These are phyloP conservation scores for Protophormia terraenovae DNA, from an alignment of 2,888 invertebrate species.

Conservation along the genomic window DNA sequence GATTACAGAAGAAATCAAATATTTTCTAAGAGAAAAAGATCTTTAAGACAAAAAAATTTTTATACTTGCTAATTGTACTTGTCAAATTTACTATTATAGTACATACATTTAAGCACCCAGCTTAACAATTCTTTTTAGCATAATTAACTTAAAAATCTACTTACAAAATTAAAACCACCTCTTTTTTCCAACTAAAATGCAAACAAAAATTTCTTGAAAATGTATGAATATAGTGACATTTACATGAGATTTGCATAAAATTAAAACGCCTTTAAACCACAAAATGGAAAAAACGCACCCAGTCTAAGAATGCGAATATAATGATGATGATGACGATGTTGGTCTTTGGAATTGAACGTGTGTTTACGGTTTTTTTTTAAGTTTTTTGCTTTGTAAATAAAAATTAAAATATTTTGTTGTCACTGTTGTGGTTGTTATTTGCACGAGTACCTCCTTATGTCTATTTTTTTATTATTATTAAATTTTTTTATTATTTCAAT, in stretches of 20 bases:
- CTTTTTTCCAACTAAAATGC: not conserved
- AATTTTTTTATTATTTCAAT: conserved; percentile 26
- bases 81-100: no score
- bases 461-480: not conserved
- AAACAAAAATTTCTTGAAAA: not conserved
- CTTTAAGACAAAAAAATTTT: no score
- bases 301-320: conserved; percentile 33
- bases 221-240: not conserved
- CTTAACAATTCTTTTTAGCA: not conserved
- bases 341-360: not conserved
- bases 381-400: not conserved
- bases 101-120: no score
- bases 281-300: conserved; percentile 48
- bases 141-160: not conserved
- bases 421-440: conserved; percentile 16
- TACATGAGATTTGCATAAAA: conserved; percentile 35
- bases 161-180: not conserved
- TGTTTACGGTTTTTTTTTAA: not conserved
- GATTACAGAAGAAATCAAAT: no score
- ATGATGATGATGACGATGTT: no score
- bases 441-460: conserved; percentile 9
- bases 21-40: no score
- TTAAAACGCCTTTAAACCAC: conserved; percentile 29
- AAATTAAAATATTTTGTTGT: conserved; percentile 7
- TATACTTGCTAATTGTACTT: no score